Evolutionary conservation across 2,113 vertebrate genomes (phyloP).

Genomic region (Cairina moschata): DNA sequence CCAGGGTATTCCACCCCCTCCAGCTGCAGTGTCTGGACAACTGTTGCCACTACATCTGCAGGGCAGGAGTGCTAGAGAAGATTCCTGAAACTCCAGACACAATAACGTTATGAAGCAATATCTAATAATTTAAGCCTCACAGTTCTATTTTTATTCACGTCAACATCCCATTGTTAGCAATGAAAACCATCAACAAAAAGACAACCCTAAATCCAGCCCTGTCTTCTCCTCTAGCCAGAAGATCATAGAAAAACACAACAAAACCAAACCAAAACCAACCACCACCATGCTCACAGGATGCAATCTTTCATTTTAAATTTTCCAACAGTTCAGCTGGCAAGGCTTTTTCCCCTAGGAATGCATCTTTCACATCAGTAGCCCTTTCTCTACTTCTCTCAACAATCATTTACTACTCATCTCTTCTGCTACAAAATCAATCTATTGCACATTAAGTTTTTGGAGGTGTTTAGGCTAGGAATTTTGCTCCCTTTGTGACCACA

Average conservation of each 20-base stretch:
- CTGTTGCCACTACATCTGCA: not conserved
- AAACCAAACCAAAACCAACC: not conserved
- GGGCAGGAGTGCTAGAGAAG: not conserved
- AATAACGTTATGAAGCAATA: not conserved
- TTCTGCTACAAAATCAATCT: not conserved
- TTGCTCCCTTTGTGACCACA: not conserved
- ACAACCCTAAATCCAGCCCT: not conserved
- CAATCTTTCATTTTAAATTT: not conserved
- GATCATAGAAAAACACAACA: not conserved
- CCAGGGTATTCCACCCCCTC: not conserved
- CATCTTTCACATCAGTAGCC: not conserved
- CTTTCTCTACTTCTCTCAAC: not conserved
- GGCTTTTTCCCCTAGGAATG: not conserved
- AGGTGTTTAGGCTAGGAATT: not conserved
- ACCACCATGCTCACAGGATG: not conserved
- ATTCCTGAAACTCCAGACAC: not conserved
- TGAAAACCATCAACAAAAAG: not conserved
- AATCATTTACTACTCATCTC: too few species aligned
- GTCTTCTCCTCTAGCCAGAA: not conserved
- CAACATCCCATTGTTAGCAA: not conserved
- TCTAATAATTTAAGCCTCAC: not conserved
- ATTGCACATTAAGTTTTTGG: not conserved
- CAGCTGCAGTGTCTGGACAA: not conserved
- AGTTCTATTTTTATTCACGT: not conserved
- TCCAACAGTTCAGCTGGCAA: not conserved